phyloP scores from a whole-genome alignment of 2,888 invertebrate genomes.

The Automeris io region DNA sequence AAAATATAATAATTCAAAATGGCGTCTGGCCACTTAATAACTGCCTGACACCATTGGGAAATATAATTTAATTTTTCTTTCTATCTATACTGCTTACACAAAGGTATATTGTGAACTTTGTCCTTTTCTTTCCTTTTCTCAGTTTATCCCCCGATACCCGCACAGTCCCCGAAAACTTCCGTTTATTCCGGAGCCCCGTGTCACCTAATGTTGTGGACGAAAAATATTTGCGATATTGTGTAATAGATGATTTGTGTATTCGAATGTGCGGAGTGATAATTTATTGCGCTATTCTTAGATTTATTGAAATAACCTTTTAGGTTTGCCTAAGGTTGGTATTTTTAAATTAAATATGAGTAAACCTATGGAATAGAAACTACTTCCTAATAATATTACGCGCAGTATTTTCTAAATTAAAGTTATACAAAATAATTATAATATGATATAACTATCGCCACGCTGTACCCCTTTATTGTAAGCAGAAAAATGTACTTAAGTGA shows the following conservation, averaged over 20 bases:
- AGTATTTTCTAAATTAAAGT: too few relatives aligned
- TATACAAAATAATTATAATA: too few relatives aligned
- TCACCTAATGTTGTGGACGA: slow-evolving; percentile 67
- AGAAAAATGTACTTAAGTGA: too few relatives aligned
- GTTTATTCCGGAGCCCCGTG: slow-evolving; percentile 53
- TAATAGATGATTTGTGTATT: slow-evolving; percentile 71
- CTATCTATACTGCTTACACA: slow-evolving; percentile 38
- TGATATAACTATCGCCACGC: too few relatives aligned
- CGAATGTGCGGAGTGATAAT: slow-evolving; percentile 53
- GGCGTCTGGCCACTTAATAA: slow-evolving; percentile 78
- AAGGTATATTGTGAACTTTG: slow-evolving; percentile 24
- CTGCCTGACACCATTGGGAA: slow-evolving; percentile 78
- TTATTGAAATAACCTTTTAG: not conserved
- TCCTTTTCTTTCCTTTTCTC: slow-evolving; percentile 52
- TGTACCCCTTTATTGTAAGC: too few relatives aligned
- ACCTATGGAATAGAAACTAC: too few relatives aligned
- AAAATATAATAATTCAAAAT: slow-evolving; percentile 76
- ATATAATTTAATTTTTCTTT: slow-evolving; percentile 77
- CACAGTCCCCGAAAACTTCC: slow-evolving; percentile 40
- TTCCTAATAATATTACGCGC: too few relatives aligned
- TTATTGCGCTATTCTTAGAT: slow-evolving; percentile 36
- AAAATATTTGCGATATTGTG: slow-evolving; percentile 73
- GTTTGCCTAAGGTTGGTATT: not conserved
- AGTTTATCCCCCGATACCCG: slow-evolving; percentile 36
- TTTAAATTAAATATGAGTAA: not conserved